These are phyloP conservation scores for Trematomus loennbergii DNA, from an alignment of 2,113 vertebrate genomes.

Conservation along the genomic window DNA sequence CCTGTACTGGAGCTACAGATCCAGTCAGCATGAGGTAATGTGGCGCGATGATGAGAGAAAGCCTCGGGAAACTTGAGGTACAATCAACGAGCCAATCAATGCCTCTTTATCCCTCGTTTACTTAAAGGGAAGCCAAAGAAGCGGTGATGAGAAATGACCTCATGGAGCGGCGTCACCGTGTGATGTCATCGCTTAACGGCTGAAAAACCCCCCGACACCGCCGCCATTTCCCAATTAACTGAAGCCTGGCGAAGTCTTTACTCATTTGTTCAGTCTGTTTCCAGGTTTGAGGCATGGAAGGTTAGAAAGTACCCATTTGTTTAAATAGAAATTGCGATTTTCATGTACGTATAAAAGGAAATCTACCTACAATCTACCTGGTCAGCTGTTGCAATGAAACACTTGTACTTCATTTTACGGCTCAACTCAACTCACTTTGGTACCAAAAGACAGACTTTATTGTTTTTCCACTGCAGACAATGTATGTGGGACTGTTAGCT, in stretches of 20 bases:
- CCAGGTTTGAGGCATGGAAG: conserved; percentile 51
- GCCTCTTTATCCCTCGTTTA: conserved; percentile 39
- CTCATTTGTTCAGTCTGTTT: conserved; percentile 46
- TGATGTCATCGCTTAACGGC: conserved; percentile 43
- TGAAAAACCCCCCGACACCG: conserved; percentile 7
- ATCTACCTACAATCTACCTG: neutral
- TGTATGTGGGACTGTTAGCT: neutral
- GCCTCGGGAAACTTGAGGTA: conserved; percentile 50
- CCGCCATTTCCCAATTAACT: conserved; percentile 19
- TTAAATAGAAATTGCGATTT: neutral
- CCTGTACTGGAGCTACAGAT: conserved; percentile 12
- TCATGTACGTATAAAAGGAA: neutral
- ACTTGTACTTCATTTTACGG: neutral
- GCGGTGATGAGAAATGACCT: conserved; percentile 52
- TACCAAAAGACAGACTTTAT: neutral
- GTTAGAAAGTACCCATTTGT: neutral
- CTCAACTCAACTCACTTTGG: neutral
- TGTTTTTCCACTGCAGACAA: neutral
- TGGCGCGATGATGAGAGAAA: conserved; percentile 51
- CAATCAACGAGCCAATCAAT: conserved; percentile 65
- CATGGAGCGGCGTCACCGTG: conserved; percentile 17
- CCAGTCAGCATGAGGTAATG: conserved; percentile 62
- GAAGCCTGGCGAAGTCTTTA: conserved; percentile 38
- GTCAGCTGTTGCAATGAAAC: neutral
- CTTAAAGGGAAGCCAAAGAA: conserved; percentile 36